phyloP scores from a whole-genome alignment of 2,113 vertebrate genomes.

The Trogon surrucura region DNA sequence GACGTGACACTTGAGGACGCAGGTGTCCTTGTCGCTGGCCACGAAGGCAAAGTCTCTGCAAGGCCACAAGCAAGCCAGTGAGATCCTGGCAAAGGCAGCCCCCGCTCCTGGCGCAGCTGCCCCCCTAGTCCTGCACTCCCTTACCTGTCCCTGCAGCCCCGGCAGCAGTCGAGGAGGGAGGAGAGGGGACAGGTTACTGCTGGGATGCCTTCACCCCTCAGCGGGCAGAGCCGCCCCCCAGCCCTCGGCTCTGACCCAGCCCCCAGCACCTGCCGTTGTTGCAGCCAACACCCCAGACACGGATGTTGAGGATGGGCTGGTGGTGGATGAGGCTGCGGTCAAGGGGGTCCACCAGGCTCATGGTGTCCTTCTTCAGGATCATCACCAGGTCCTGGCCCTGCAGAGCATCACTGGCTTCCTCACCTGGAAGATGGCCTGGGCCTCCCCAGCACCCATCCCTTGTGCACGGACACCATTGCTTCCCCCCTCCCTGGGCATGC shows the following conservation, averaged over 20 bases:
- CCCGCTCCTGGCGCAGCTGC: not conserved
- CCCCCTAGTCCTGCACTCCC: not conserved
- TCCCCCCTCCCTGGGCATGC: not conserved
- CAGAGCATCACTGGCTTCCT: not conserved
- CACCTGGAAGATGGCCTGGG: not conserved
- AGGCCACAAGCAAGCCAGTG: conserved; percentile 19
- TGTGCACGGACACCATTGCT: fast-evolving
- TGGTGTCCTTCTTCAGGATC: conserved; percentile 94
- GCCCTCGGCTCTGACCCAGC: not conserved
- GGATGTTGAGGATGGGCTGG: conserved; percentile 95
- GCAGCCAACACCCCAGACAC: conserved; percentile 97
- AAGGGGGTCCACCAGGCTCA: conserved; percentile 91
- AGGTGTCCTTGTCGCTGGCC: conserved; percentile 94
- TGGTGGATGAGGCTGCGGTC: conserved; percentile 89
- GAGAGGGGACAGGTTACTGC: conserved; percentile 53
- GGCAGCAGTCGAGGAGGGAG: conserved; percentile 29
- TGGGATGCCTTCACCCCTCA: not conserved
- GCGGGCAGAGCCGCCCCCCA: not conserved
- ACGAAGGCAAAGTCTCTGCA: conserved; percentile 96
- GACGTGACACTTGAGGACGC: conserved; percentile 95
- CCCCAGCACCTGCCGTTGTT: conserved; percentile 89
- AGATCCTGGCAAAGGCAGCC: not conserved
- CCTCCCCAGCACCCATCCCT: not conserved
- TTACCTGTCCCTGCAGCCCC: conserved; percentile 80
- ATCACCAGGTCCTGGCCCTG: conserved; percentile 95